phyloP scores from a whole-genome alignment of 2,797 vertebrate genomes.

The Anguilla obscura region DNA sequence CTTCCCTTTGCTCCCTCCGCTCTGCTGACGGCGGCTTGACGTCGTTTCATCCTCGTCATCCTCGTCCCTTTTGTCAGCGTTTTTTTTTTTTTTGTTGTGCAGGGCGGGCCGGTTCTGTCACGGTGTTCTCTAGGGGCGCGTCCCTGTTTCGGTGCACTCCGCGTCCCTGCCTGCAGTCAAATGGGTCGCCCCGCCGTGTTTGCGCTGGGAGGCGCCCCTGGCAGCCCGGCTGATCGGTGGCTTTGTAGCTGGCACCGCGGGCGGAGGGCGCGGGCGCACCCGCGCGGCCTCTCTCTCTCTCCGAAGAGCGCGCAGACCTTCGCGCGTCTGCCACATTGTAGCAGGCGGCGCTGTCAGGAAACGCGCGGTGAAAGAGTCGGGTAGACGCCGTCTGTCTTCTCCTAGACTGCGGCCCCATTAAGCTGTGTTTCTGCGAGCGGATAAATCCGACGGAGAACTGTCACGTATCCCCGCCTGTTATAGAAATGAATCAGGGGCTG shows the following conservation, averaged over 20 bases:
- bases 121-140: constrained; percentile 15
- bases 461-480: not conserved
- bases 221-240: not conserved
- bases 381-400: constrained; percentile 5
- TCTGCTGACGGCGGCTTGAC: not conserved
- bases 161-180: not conserved
- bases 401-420: not conserved
- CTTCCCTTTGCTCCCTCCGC: not conserved
- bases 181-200: constrained; percentile 6
- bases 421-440: not conserved
- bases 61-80: not conserved
- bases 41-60: not conserved
- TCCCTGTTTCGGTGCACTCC: constrained; percentile 3
- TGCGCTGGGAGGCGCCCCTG: not conserved
- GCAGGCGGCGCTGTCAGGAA: not conserved
- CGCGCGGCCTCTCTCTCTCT: not conserved
- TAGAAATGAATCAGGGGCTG: constrained; percentile 12
- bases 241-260: not conserved
- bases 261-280: not conserved
- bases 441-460: not conserved
- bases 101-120: not conserved
- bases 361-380: not conserved
- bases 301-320: not conserved
- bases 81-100: not conserved
- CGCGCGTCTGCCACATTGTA: not conserved